Conservation (phyloP, 2,113 vertebrate species). For the Cisticola juncidis region DNA sequence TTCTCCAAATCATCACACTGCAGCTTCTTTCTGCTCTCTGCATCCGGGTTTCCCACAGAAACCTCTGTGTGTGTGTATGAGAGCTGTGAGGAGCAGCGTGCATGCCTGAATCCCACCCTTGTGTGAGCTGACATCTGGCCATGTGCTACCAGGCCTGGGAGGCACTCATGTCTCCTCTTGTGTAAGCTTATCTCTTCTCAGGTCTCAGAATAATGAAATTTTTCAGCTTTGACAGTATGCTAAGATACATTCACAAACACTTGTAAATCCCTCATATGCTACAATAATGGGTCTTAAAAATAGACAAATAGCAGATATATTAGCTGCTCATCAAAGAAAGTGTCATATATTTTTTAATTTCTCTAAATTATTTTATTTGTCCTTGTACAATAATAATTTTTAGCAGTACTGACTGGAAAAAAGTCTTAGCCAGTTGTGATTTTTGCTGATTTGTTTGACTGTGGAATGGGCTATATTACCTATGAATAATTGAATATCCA, state of each 20-base stretch:
- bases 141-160: neutral
- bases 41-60: neutral
- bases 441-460: neutral
- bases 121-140: fast-evolving
- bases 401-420: neutral
- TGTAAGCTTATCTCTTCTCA: neutral
- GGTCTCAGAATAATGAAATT: neutral
- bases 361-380: neutral
- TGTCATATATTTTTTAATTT: neutral
- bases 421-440: neutral
- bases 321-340: neutral
- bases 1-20: neutral
- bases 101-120: fast-evolving
- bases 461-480: neutral
- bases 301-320: neutral
- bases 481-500: neutral
- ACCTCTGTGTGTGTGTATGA: too few species aligned
- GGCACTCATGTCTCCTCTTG: fast-evolving
- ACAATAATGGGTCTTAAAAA: constrained; percentile 6
- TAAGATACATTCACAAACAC: neutral
- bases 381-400: neutral
- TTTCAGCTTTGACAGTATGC: neutral
- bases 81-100: fast-evolving
- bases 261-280: neutral
- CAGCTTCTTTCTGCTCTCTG: neutral